Evolutionary conservation across 2,113 vertebrate species (phyloP), one percentile per base, ranked within the genome.

Genomic region (Sebastes schlegelii): DNA sequence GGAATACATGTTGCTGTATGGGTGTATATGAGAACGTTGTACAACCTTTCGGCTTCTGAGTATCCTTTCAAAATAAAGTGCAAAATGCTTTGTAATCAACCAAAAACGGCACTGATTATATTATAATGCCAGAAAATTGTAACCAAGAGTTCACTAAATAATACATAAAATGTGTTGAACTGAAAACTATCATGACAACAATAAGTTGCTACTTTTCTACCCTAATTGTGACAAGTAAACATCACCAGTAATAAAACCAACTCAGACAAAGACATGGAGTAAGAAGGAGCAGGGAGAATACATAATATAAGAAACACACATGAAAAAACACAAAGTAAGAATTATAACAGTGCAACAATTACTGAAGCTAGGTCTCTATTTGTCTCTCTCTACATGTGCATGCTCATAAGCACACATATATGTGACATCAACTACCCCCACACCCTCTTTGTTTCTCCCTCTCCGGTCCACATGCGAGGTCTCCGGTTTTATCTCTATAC

Each of bases 141-240:
- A 19, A 8, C n/a, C 8, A 48, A 8, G 6, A n/a, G 2, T 51
- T 19, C n/a, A 58, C 10, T 10, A 68, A 42, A 42, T n/a, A 19
- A 72, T 40, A 34, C 6, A 45, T 57, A 7, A 6, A 26, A 45
- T 42, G 23, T 12, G 34, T 23, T 19, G 7, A 63, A 8, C 42
- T 64, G 40, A 49, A 57, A 57, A 16, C 46, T 40, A 61, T 61
- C 43, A 26, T 17, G 63, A 55, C 23, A 64, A 42, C 52, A 71
- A 13, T 51, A 46, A 23, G 23, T 17, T 5, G 13, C 26, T 14
- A n/a, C 72, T 83, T 69, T 52, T 74, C 45, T 52, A 74, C 19
- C 40, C 14, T 61, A 70, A 73, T 26, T 85, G 75, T 64, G 75
- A 85, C 49, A 19, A 17, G 54, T 34, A 74, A 85, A 88, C 77